Conservation (phyloP, 2,888 invertebrate genomes). For the Pheosia gnoma region DNA sequence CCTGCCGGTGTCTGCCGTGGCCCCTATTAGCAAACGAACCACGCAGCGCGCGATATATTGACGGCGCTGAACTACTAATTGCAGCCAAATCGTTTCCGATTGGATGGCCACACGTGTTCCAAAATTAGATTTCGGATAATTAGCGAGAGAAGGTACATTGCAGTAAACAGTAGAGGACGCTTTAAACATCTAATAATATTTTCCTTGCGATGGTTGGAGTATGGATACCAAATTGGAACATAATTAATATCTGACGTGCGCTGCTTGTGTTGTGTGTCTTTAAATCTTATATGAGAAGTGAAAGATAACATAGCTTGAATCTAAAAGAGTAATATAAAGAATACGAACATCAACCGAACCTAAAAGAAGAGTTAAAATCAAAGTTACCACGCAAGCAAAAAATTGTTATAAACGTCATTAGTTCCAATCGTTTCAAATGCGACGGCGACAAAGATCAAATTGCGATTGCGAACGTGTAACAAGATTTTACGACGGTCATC, state of each 20-base stretch:
- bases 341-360: conserved; percentile 8
- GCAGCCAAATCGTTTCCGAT: conserved; percentile 33
- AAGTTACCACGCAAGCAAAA: conserved; percentile 26
- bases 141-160: conserved; percentile 1
- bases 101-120: conserved; percentile 39
- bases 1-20: conserved; percentile 16
- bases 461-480: conserved; percentile 54
- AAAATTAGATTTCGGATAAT: conserved; percentile 28
- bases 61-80: conserved; percentile 43
- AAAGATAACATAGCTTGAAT: background rate
- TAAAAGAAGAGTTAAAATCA: conserved; percentile 32
- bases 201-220: too few species aligned
- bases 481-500: conserved; percentile 60
- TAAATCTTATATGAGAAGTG: too few species aligned
- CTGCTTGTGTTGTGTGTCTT: too few species aligned
- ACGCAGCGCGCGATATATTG: conserved; percentile 36
- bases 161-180: background rate
- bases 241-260: too few species aligned
- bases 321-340: background rate
- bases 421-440: conserved; percentile 39
- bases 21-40: conserved; percentile 53
- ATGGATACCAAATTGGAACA: too few species aligned
- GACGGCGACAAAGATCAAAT: conserved; percentile 48
- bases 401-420: conserved; percentile 40
- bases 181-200: background rate